phyloP scores from a whole-genome alignment of 37 sponge, comb jelly and placozoan genomes.

The Ephydatia muelleri region DNA sequence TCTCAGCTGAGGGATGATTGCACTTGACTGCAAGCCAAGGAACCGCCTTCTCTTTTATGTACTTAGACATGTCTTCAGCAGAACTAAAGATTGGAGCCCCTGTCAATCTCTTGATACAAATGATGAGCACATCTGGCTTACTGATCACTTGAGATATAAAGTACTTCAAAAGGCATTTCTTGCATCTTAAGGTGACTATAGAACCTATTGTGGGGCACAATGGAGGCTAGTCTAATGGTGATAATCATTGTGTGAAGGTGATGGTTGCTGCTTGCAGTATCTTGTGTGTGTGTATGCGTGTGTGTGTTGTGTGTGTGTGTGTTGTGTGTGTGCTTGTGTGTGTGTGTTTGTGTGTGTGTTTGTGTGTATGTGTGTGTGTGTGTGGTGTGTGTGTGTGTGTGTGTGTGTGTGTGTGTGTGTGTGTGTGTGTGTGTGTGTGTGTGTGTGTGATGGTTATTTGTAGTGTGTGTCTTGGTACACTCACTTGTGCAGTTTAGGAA shows the following conservation, averaged over 20 bases:
- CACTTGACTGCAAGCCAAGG: slow-evolving; percentile 54
- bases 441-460: neutral
- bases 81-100: too few relatives aligned
- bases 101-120: neutral
- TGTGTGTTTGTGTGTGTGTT: too few relatives aligned
- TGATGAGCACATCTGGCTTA: slow-evolving; percentile 22
- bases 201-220: slow-evolving; percentile 41
- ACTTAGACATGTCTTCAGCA: slow-evolving; percentile 63
- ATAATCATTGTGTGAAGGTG: too few relatives aligned
- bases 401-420: too few relatives aligned
- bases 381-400: too few relatives aligned
- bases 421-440: too few relatives aligned
- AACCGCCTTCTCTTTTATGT: slow-evolving; percentile 70
- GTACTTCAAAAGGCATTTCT: slow-evolving; percentile 50
- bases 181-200: slow-evolving; percentile 69
- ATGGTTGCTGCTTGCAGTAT: neutral
- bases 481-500: slow-evolving; percentile 78
- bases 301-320: too few relatives aligned
- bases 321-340: too few relatives aligned
- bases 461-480: slow-evolving; percentile 8
- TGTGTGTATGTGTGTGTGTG: too few relatives aligned
- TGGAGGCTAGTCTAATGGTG: too few relatives aligned
- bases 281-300: too few relatives aligned
- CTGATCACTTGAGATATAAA: slow-evolving; percentile 85
- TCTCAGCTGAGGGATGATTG: slow-evolving; percentile 36